These are phyloP conservation scores for Autographa gamma DNA, from an alignment of 2,888 invertebrate species.

Conservation along the genomic window DNA sequence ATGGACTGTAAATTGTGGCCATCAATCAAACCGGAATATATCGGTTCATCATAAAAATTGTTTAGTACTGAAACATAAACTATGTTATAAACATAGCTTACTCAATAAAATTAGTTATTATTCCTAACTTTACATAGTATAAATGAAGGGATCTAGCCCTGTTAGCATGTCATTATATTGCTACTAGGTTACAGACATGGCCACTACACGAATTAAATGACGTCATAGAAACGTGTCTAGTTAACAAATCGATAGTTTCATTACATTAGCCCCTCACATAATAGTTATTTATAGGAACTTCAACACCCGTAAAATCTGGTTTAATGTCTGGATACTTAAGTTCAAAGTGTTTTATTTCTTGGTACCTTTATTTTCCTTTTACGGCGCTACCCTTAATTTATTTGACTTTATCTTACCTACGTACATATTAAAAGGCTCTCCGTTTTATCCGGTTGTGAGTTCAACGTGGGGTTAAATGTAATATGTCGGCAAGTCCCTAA, in stretches of 20 bases:
- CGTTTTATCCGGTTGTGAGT: neutral
- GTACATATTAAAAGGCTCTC: neutral
- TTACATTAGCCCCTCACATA: constrained; percentile 40
- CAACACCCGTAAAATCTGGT: constrained; percentile 15
- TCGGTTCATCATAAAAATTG: no score
- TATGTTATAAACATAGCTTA: no score
- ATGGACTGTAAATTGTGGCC: no score
- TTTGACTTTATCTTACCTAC: neutral
- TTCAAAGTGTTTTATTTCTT: neutral
- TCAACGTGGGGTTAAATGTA: neutral
- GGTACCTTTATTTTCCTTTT: neutral
- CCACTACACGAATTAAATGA: constrained; percentile 20
- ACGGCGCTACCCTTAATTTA: neutral
- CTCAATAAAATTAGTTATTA: no score
- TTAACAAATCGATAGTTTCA: constrained; percentile 50
- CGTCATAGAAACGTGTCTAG: constrained; percentile 35
- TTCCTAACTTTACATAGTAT: no score
- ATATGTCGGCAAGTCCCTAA: no score
- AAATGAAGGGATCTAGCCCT: neutral
- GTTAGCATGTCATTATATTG: constrained; percentile 7
- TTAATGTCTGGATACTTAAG: neutral
- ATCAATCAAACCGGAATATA: neutral
- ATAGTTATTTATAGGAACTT: constrained; percentile 29
- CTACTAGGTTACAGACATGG: neutral
- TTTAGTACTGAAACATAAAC: no score